phyloP scores from a whole-genome alignment of 53 echinoderm and acorn worm genomes.

The Temnopleurus reevesii region DNA sequence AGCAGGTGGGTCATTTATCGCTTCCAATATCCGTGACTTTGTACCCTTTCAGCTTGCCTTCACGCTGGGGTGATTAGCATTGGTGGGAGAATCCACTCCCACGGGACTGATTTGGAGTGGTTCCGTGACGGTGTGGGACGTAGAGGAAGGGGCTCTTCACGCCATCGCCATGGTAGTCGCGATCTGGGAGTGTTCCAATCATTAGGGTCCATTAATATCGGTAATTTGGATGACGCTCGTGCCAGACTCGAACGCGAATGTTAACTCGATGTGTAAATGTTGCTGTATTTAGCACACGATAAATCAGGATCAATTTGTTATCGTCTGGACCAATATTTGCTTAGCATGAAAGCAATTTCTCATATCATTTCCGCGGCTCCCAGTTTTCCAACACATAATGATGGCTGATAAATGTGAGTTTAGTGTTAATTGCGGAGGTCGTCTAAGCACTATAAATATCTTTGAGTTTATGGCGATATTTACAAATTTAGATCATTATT shows the following conservation, averaged over 20 bases:
- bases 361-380: neutral
- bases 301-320: too few species aligned
- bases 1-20: slow-evolving; percentile 12
- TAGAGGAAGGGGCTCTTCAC: neutral
- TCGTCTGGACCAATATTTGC: slow-evolving; percentile 3
- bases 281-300: neutral
- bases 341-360: neutral
- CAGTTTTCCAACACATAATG: neutral
- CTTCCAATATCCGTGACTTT: neutral
- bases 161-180: neutral
- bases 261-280: neutral
- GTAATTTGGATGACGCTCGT: neutral
- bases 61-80: neutral
- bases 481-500: too few species aligned
- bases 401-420: neutral
- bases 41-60: neutral
- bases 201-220: neutral
- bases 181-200: neutral
- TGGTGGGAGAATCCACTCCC: neutral
- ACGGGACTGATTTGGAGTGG: neutral
- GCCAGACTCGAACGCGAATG: neutral
- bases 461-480: too few species aligned
- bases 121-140: neutral
- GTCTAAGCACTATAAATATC: too few species aligned
- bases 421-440: neutral